Evolutionary conservation across 2,113 vertebrate genomes (phyloP).

Genomic region (Tonatia bakeri): DNA sequence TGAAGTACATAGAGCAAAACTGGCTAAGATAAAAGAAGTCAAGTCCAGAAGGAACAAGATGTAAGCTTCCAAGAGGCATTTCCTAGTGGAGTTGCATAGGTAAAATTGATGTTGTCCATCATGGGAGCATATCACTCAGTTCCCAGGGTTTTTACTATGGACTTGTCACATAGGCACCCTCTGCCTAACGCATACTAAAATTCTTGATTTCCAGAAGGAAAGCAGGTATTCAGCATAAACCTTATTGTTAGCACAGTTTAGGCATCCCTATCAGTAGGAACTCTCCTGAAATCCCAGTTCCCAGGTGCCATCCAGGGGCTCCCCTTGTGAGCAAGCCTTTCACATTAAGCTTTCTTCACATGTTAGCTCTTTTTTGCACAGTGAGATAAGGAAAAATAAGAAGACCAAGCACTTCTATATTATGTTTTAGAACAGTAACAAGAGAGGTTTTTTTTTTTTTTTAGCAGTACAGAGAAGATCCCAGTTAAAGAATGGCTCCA

Average conservation of each 20-base stretch:
- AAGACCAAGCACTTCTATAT: background rate
- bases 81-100: background rate
- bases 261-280: background rate
- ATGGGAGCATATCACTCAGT: background rate
- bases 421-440: background rate
- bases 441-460: background rate
- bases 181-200: background rate
- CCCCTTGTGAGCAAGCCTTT: background rate
- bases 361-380: background rate
- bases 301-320: background rate
- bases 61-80: background rate
- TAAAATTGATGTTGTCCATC: background rate
- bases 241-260: background rate
- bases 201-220: background rate
- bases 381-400: background rate
- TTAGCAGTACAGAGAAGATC: background rate
- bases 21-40: background rate
- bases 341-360: background rate
- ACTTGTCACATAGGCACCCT: background rate
- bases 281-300: background rate
- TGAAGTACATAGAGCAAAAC: background rate
- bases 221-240: background rate
- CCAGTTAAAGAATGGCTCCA: background rate
- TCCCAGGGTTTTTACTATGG: background rate
- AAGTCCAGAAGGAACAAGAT: background rate